Base-by-base conservation (phyloP, 2,888 invertebrate genomes). In the Eumacrocentrus americanus region DNA sequence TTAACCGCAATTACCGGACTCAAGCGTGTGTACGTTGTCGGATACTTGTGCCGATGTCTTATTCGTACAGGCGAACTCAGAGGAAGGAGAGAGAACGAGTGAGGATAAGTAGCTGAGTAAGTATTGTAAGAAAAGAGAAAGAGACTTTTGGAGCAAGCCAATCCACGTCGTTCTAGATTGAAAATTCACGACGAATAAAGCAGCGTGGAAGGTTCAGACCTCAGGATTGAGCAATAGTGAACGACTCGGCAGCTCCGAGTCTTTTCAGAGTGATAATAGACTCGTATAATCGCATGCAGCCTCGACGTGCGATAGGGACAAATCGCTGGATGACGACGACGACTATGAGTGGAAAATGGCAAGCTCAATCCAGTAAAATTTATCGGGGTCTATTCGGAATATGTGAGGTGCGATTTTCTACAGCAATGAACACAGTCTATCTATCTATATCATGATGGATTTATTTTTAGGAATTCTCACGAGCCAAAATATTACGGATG, bases 1-100 rank as follows among this genome's bases (percentile, higher is more conserved):
- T 78, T 77, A 77, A 76, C 75, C 72, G 70, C 78, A 78, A 78
- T 78, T 77, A 75, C 76, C 68, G 63, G 58, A 47, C 60, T 34
- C 38, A 60, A 44, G 56, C 20, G 22, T 53, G 25, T 46, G 7
- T 46, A 18, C 20, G 44, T 46, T 12, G 3, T 18, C 14, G 37
- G 46, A 14, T 25, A 34, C 20, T 12, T 44, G 23, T 44, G 11
- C 22, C 48, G 48, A 54, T 22, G 37, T 6, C 29, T n/a, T n/a
- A n/a, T n/a, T n/a, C n/a, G n/a, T 25, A 29, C 56, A 51, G 20
- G 22, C 12, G 12, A 23, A 51, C 14, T 40, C 20, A n/a, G 3
- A 14, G 42, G 3, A 40, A 51, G 9, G 56, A 47, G 38, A 25
- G 20, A 29, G 53, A 48, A 46, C 35, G 37, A 53, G 40, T 37